These are phyloP conservation scores for Etheostoma perlongum DNA, from an alignment of 2,797 vertebrate genomes.

Conservation along the genomic window DNA sequence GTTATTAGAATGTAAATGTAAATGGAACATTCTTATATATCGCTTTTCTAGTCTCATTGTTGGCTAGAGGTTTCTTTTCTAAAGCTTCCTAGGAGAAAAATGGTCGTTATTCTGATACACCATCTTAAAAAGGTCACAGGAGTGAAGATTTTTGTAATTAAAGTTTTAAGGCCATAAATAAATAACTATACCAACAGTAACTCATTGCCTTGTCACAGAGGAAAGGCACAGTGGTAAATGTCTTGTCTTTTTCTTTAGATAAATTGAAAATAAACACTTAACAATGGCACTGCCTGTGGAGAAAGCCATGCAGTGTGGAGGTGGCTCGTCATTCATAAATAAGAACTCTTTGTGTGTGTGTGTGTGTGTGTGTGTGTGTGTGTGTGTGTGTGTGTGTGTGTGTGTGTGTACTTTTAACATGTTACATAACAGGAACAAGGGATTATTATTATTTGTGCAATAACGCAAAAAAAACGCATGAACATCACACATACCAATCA, in stretches of 20 bases:
- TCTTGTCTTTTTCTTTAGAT: neutral
- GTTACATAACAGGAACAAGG: conserved; percentile 29
- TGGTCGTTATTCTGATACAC: neutral
- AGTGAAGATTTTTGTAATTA: neutral
- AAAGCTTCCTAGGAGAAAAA: conserved; percentile 9
- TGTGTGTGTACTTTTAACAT: conserved; percentile 7
- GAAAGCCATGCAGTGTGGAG: conserved; percentile 11
- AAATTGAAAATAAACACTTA: conserved; percentile 13
- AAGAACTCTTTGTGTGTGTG: neutral
- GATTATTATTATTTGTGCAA: conserved; percentile 4
- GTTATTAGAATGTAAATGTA: conserved; percentile 10
- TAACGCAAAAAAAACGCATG: neutral
- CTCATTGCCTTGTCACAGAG: neutral
- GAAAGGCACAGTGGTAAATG: neutral
- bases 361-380: neutral
- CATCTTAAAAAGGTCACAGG: neutral
- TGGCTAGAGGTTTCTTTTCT: conserved; percentile 2
- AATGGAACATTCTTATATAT: too few relatives aligned
- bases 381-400: neutral
- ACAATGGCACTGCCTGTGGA: neutral
- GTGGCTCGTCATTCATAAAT: conserved; percentile 26
- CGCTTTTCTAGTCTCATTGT: neutral
- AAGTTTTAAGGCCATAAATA: neutral
- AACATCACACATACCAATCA: neutral
- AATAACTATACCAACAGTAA: neutral